Conservation (phyloP, 1,140 invertebrate species). For the Bombus vancouverensis region DNA sequence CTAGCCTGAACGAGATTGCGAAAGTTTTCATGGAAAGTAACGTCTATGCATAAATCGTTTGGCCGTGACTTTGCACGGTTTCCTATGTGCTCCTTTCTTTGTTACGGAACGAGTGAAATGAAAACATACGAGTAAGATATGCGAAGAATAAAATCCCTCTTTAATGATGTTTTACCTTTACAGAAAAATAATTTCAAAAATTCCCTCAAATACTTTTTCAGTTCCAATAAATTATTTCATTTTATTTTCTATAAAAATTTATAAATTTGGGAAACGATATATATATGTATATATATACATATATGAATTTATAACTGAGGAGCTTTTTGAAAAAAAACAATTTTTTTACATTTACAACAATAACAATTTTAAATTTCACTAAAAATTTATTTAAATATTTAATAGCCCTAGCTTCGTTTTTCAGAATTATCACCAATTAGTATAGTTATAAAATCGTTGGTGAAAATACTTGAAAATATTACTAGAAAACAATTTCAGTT, state of each 20-base stretch:
- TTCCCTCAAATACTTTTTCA: not conserved
- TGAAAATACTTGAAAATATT: too few relatives aligned
- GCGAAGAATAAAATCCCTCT: not conserved
- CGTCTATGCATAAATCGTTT: conserved; percentile 73
- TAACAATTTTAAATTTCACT: too few relatives aligned
- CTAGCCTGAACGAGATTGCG: conserved; percentile 72
- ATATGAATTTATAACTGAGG: too few relatives aligned
- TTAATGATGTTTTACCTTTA: not conserved
- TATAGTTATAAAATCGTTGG: too few relatives aligned
- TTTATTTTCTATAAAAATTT: not conserved
- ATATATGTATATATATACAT: too few relatives aligned
- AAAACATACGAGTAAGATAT: not conserved
- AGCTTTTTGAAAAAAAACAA: too few relatives aligned
- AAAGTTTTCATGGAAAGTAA: conserved; percentile 75
- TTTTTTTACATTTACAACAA: too few relatives aligned
- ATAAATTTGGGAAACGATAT: too few relatives aligned
- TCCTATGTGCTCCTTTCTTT: conserved; percentile 22
- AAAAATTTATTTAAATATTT: too few relatives aligned
- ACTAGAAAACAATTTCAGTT: not conserved
- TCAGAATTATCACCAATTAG: too few relatives aligned
- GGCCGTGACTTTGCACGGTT: conserved; percentile 37
- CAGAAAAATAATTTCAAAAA: not conserved
- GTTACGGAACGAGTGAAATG: not conserved
- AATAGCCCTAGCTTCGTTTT: too few relatives aligned
- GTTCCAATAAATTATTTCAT: not conserved